Evolutionary conservation across 2,797 vertebrate species (phyloP).

Genomic region (Euphonia xanthogaster): DNA sequence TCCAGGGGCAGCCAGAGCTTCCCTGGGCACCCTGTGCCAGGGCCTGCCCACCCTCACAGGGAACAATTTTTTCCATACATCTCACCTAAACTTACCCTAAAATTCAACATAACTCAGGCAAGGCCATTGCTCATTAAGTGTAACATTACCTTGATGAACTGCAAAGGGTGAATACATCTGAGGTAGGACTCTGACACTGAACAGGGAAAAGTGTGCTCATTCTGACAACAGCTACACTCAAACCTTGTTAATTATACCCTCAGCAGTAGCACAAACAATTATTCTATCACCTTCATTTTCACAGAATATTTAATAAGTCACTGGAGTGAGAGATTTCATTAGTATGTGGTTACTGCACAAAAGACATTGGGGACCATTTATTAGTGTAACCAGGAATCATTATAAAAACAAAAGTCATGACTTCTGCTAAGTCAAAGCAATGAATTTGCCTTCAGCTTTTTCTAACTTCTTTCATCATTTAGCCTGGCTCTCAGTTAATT

Average conservation of each 20-base stretch:
- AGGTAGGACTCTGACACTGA: neutral
- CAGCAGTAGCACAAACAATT: slow-evolving; percentile 45
- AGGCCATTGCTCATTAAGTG: neutral
- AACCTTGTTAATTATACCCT: slow-evolving; percentile 29
- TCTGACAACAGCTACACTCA: slow-evolving; percentile 2
- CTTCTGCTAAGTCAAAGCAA: slow-evolving; percentile 2
- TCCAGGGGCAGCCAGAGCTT: neutral
- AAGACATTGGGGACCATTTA: neutral
- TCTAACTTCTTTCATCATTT: neutral
- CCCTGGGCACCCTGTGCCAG: neutral
- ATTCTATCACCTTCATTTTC: neutral
- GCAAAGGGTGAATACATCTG: neutral
- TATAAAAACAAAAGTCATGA: slow-evolving; percentile 1
- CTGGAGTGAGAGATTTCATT: slow-evolving; percentile 15
- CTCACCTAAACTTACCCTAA: neutral
- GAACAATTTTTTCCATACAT: neutral
- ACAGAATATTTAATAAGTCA: neutral
- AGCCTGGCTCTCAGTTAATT: neutral
- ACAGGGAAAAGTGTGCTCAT: neutral
- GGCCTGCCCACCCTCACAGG: neutral
- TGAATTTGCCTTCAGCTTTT: slow-evolving; percentile 8
- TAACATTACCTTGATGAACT: neutral
- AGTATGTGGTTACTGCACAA: neutral
- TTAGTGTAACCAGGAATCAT: slow-evolving; percentile 5
- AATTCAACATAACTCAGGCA: neutral